Conservation (phyloP, 2,113 vertebrate species). For the Chloropsis hardwickii region DNA sequence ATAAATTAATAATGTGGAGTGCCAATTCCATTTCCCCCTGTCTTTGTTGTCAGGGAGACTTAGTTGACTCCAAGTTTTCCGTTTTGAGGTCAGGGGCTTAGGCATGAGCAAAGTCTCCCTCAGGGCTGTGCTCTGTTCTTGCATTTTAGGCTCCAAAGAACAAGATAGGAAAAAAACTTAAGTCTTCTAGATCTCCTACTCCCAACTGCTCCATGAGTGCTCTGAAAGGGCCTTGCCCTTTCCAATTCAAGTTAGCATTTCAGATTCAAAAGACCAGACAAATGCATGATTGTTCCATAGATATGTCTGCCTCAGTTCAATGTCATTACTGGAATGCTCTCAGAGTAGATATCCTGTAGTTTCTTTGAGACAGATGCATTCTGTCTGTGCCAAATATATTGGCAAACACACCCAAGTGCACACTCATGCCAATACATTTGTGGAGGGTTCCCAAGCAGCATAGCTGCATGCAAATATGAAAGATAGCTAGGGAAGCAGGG, state of each 20-base stretch:
- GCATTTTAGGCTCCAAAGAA: background rate
- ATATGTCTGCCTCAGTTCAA: conserved; percentile 24
- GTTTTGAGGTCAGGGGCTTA: conserved; percentile 14
- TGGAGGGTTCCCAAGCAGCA: background rate
- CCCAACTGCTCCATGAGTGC: background rate
- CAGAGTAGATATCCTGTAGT: conserved; percentile 24
- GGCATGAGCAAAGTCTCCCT: conserved; percentile 1
- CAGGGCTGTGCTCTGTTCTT: background rate
- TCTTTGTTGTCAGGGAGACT: background rate
- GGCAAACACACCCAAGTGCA: background rate
- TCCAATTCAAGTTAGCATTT: conserved; percentile 34
- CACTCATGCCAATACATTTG: background rate
- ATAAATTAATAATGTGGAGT: background rate
- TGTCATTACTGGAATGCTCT: conserved; percentile 50
- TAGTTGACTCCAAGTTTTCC: background rate
- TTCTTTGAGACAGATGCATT: conserved; percentile 43
- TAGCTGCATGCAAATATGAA: background rate
- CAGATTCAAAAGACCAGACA: conserved; percentile 23
- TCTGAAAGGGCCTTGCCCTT: conserved; percentile 31
- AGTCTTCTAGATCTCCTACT: background rate
- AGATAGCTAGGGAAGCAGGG: background rate
- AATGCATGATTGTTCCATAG: conserved; percentile 38
- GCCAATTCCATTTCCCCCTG: background rate
- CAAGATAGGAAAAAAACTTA: background rate
- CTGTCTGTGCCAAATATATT: conserved; percentile 8